Conservation (phyloP, 2,888 invertebrate genomes). For the Hirudinaria manillensis region DNA sequence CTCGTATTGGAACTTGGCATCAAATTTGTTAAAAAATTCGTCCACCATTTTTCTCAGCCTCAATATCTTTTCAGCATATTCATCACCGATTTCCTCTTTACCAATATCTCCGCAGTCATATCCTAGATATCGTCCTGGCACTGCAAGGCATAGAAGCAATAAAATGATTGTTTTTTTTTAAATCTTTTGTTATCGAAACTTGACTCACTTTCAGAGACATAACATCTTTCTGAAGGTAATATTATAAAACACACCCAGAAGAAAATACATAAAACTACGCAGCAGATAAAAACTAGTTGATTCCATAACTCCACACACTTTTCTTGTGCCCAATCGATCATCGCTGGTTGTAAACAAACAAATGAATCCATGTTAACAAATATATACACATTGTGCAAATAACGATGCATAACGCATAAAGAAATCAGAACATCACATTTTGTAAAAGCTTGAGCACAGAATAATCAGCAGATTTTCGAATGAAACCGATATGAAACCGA, state of each 20-base stretch:
- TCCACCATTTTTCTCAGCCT: conserved; percentile 11
- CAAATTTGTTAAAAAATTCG: conserved; percentile 17
- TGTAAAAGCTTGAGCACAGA: too few relatives aligned
- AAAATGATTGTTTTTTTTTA: too few relatives aligned
- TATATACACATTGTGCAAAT: too few relatives aligned
- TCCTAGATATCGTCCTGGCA: neutral
- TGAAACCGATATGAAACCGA: too few relatives aligned
- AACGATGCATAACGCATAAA: too few relatives aligned
- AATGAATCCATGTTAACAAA: too few relatives aligned
- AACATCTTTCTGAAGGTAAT: conserved; percentile 3
- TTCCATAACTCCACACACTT: neutral
- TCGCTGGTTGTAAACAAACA: neutral
- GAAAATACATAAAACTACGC: neutral
- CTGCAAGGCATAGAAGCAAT: neutral
- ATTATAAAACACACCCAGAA: conserved; percentile 7
- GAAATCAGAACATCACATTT: too few relatives aligned
- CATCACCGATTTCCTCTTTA: neutral
- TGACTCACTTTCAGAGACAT: neutral
- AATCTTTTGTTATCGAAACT: neutral
- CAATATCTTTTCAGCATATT: conserved; percentile 1
- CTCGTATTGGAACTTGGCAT: conserved; percentile 18
- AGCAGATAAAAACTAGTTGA: neutral
- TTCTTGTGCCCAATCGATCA: neutral
- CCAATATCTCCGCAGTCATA: conserved; percentile 9
- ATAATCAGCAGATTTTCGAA: too few relatives aligned